Evolutionary conservation across 1,140 invertebrate species (phyloP).

Genomic region (Nautilus pompilius): DNA sequence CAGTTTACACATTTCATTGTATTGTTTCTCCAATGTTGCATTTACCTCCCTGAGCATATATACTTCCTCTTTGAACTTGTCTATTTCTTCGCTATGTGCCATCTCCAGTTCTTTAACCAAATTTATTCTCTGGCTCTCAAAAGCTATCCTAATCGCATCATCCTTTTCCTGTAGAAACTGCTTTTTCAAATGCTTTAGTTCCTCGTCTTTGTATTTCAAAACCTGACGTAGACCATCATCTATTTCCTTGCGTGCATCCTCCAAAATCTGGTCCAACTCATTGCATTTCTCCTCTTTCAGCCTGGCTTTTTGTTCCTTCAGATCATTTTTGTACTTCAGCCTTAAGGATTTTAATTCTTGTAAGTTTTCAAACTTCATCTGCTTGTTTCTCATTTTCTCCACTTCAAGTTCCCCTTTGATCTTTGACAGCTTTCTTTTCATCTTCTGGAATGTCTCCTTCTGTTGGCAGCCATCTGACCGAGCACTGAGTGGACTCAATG

Average conservation of each 20-base stretch:
- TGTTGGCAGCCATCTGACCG: background rate
- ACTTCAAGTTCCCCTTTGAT: background rate
- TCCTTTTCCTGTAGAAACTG: conserved; percentile 3
- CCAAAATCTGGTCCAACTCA: background rate
- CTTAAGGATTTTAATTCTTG: background rate
- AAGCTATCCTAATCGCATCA: background rate
- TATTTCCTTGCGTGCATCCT: background rate
- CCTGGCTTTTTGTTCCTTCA: background rate
- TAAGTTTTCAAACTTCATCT: background rate
- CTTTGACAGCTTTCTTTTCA: background rate
- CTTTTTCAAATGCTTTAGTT: conserved; percentile 1
- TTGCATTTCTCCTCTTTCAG: background rate
- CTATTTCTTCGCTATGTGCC: background rate
- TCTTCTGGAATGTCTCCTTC: background rate
- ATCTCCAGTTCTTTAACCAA: background rate
- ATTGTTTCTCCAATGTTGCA: background rate
- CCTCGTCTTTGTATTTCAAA: conserved; percentile 5
- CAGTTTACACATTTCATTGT: background rate
- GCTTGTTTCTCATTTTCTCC: background rate
- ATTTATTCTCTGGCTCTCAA: background rate
- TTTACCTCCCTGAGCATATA: background rate
- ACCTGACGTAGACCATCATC: background rate
- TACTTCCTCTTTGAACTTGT: conserved; percentile 1
- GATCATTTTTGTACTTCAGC: background rate
- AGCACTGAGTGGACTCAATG: background rate